Evolutionary conservation across 1,140 invertebrate species (phyloP), one percentile per base, ranked within the genome.

Genomic region (Trissolcus basalis): DNA sequence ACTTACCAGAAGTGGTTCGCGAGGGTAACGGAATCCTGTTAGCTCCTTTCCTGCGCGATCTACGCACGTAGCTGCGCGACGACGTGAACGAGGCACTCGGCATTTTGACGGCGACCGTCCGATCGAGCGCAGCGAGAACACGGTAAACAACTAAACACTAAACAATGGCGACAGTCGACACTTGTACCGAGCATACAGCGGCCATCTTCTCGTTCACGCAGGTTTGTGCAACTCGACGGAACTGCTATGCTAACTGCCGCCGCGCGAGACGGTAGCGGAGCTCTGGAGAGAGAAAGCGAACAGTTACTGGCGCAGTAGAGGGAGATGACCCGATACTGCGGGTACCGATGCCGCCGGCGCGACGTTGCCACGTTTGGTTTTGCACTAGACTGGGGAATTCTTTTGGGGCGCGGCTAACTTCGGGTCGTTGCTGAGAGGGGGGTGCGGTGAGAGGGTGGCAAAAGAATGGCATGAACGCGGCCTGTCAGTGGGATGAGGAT

Each of bases 1-100:
- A 91, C 91, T 93, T 87, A 92, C 91, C 91, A 81, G 91, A 92
- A 86, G 89, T 91, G 60, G 93, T 94, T 89, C 93, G 91, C 81
- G 93, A 94, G 80, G 93, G 93, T 88, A 94, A 90, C 69, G 93
- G 93, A 86, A 95, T 94, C 82, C 94, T 91, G 89, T 93, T 93
- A 84, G 92, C 93, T 85, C 93, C 93, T 93, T 95, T 95, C 90
- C 94, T 92, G 84, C 94, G 90, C 81, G 94, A 95, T 89, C 94
- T 91, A 84, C 94, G 91, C 81, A 94, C 92, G 90, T 95, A 95
- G 89, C 93, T 94, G 90, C 94, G 92, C 86, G 94, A 94, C 87
- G 94, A 94, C 83, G 93, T 94, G 90, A 95, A 95, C 85, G 94
- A 95, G 88, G 94, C 94, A 91, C 94, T 95, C 90, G 94, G 94